phyloP scores from a whole-genome alignment of 2,113 vertebrate species.

The Nothoprocta pentlandii region DNA sequence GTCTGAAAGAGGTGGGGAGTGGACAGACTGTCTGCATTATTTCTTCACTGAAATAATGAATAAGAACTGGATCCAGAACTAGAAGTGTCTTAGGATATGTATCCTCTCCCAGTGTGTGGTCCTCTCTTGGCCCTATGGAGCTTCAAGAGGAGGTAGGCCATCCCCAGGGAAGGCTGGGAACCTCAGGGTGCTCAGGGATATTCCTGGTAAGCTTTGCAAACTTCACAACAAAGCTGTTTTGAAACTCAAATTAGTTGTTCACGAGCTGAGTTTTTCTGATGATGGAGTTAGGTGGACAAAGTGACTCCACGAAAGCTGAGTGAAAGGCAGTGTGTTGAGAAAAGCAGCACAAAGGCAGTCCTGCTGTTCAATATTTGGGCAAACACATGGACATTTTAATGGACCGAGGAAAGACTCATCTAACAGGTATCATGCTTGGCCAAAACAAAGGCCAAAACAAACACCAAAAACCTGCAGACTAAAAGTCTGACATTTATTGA shows the following conservation, averaged over 20 bases:
- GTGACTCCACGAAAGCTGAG: accelerated
- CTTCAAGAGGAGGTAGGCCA: too few relatives aligned
- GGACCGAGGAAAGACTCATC: neutral
- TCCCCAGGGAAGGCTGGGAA: too few relatives aligned
- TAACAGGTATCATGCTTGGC: neutral
- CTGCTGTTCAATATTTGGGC: accelerated
- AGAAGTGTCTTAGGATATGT: too few relatives aligned
- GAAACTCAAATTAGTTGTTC: neutral
- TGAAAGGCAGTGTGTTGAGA: neutral
- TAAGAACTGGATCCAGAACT: too few relatives aligned
- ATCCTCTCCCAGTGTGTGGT: too few relatives aligned
- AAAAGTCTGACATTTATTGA: neutral
- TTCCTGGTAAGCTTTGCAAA: too few relatives aligned
- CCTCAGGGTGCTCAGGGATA: too few relatives aligned
- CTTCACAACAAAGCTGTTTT: neutral
- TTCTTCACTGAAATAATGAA: neutral
- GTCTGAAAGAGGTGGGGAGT: neutral
- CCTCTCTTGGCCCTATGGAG: too few relatives aligned
- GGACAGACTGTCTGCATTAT: accelerated
- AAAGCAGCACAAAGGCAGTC: neutral
- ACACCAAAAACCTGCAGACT: neutral
- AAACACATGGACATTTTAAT: neutral
- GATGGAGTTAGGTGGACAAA: neutral
- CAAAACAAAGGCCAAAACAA: neutral
- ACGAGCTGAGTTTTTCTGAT: neutral